Evolutionary conservation across 2,113 vertebrate species (phyloP).

Genomic region (Phaethornis superciliosus): DNA sequence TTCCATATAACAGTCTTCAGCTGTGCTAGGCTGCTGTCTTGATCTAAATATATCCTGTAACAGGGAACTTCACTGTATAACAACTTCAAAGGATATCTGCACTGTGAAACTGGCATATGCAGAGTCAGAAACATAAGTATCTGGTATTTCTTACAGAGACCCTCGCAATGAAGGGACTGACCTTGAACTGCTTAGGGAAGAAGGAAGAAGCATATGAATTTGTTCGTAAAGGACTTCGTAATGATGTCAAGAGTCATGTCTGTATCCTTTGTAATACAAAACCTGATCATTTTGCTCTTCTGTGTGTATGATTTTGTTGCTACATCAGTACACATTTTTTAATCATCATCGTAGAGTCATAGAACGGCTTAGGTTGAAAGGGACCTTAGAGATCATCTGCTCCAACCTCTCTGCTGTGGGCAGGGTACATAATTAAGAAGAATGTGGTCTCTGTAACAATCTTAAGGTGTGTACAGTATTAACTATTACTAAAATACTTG

Average conservation of each 20-base stretch:
- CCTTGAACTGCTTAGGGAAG: slow-evolving; percentile 82
- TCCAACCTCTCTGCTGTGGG: too few species aligned
- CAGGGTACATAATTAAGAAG: not conserved
- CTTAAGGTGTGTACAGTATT: not conserved
- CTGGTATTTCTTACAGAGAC: slow-evolving; percentile 77
- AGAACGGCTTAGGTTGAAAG: too few species aligned
- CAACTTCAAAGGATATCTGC: slow-evolving; percentile 12
- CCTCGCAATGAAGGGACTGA: slow-evolving; percentile 83
- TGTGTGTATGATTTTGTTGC: not conserved
- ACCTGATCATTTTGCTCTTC: not conserved
- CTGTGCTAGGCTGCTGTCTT: not conserved
- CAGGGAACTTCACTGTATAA: not conserved
- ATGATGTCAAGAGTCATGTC: slow-evolving; percentile 83
- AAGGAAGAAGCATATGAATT: slow-evolving; percentile 83
- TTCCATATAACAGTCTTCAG: not conserved
- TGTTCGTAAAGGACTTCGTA: slow-evolving; percentile 82
- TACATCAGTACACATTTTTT: not conserved
- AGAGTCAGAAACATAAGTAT: slow-evolving; percentile 1
- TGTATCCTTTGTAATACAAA: slow-evolving; percentile 78
- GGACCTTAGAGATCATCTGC: too few species aligned
- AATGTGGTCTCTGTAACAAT: not conserved
- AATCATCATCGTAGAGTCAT: too few species aligned
- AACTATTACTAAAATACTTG: not conserved
- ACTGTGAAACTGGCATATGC: not conserved
- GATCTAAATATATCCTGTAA: not conserved